Conservation (phyloP, 2,113 vertebrate species). For the Pithys albifrons region DNA sequence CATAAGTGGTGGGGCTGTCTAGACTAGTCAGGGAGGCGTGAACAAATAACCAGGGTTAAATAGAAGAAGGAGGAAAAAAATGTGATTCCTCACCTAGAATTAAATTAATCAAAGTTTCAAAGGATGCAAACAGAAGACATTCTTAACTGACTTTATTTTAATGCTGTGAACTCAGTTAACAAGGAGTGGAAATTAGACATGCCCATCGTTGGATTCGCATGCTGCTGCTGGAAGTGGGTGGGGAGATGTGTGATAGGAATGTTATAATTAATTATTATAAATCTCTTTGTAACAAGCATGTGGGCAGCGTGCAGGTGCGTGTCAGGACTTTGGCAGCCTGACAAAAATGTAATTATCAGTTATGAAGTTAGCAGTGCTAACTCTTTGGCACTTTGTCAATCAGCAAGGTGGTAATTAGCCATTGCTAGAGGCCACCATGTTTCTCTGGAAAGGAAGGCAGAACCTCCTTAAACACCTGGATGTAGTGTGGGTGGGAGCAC, state of each 20-base stretch:
- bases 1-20: slow-evolving; percentile 28
- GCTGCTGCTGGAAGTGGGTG: background rate
- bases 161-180: background rate
- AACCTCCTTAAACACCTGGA: slow-evolving; percentile 39
- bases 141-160: background rate
- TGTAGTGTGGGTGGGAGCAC: background rate
- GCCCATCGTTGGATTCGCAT: background rate
- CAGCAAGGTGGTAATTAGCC: slow-evolving; percentile 31
- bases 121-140: background rate
- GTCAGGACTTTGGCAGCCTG: slow-evolving; percentile 24
- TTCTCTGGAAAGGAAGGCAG: background rate
- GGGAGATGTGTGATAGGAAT: slow-evolving; percentile 26
- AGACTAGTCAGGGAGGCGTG: slow-evolving; percentile 43
- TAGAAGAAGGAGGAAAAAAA: background rate
- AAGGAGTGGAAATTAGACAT: background rate
- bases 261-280: slow-evolving; percentile 46
- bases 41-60: slow-evolving; percentile 9
- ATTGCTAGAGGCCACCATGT: background rate
- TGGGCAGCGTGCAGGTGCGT: slow-evolving; percentile 37
- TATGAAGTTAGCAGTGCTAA: background rate
- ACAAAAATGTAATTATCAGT: slow-evolving; percentile 34
- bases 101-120: slow-evolving; percentile 2
- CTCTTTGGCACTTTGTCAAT: background rate
- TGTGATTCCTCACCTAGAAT: background rate
- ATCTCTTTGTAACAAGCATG: background rate